A percentile compares a stretch with the other conserved stretches of the same genome.
Conservation (phyloP, 2,113 vertebrate genomes). For the Brachyhypopomus occidentalis region DNA sequence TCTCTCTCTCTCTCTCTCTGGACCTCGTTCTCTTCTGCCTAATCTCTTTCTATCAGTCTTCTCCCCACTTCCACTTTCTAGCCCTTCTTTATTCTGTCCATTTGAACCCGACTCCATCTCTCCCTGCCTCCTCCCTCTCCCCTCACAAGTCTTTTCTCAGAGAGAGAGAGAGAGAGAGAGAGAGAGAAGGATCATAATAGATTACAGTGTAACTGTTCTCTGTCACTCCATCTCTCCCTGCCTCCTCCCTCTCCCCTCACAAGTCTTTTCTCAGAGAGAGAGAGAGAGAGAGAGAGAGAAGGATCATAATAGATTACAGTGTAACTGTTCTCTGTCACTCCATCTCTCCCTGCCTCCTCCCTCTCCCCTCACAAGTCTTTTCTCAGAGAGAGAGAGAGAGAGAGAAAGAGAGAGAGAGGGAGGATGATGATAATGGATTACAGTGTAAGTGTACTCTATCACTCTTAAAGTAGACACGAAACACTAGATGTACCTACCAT, state of each 20-base stretch:
- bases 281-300: too few species aligned
- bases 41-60: slow-evolving; percentile 13
- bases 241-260: not conserved
- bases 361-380: slow-evolving; percentile 7
- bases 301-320: too few species aligned
- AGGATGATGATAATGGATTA: too few species aligned
- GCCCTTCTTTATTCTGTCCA: not conserved
- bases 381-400: not conserved
- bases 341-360: not conserved
- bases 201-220: too few species aligned
- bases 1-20: not conserved
- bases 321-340: not conserved
- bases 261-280: slow-evolving; percentile 30
- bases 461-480: too few species aligned
- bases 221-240: not conserved
- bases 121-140: not conserved
- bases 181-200: too few species aligned
- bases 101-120: not conserved
- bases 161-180: slow-evolving; percentile 20
- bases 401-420: too few species aligned
- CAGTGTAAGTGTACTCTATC: too few species aligned
- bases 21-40: not conserved
- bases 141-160: slow-evolving; percentile 14
- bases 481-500: too few species aligned
- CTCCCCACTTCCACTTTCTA: slow-evolving; percentile 3